Evolutionary conservation across 2,888 invertebrate genomes (phyloP).

Genomic region (Labia minor): DNA sequence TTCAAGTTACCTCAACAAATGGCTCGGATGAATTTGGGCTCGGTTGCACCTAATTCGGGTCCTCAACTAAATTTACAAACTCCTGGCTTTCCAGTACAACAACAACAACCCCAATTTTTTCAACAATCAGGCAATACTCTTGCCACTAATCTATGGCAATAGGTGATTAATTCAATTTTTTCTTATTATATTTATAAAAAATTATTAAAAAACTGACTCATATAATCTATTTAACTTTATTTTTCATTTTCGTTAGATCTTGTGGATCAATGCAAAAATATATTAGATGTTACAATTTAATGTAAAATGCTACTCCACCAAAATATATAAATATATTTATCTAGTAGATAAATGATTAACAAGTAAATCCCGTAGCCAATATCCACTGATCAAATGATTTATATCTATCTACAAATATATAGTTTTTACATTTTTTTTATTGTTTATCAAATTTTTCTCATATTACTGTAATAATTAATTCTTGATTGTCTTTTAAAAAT

Average conservation of each 20-base stretch:
- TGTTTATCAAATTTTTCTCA: no score
- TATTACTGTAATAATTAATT: no score
- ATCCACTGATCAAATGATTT: not conserved
- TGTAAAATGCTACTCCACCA: not conserved
- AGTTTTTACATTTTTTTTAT: no score
- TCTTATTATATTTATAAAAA: not conserved
- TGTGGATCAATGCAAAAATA: not conserved
- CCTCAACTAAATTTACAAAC: not conserved
- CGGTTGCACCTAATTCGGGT: not conserved
- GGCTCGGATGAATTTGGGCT: constrained; percentile 26
- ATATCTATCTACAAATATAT: not conserved
- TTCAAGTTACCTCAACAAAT: constrained; percentile 27
- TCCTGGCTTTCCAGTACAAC: not conserved
- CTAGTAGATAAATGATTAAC: not conserved
- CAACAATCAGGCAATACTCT: constrained; percentile 28
- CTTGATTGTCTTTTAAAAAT: no score
- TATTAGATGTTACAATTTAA: not conserved
- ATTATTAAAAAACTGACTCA: not conserved
- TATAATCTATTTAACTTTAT: not conserved
- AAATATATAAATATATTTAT: constrained; percentile 13
- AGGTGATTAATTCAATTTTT: not conserved
- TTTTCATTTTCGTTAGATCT: not conserved
- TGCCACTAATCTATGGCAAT: constrained; percentile 31
- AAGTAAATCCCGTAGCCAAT: not conserved
- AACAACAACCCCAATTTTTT: constrained; percentile 17